These are phyloP conservation scores for Hydrophis major DNA, from an alignment of 2,797 vertebrate species.

Conservation along the genomic window DNA sequence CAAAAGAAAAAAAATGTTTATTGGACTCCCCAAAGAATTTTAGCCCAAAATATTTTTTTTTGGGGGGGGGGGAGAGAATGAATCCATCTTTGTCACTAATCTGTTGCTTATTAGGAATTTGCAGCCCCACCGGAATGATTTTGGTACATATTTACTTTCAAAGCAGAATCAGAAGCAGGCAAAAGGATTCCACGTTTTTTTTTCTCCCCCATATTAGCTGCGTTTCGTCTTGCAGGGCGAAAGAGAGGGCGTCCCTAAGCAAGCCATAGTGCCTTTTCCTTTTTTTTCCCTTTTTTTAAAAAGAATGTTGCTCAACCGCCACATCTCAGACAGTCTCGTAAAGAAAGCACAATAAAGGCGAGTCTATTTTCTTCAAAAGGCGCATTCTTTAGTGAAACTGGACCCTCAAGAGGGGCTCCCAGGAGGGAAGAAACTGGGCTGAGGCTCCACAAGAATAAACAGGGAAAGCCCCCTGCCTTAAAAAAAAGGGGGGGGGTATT, in stretches of 20 bases:
- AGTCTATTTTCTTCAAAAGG: conserved; percentile 2
- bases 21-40: too few relatives aligned
- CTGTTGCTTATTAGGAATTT: not conserved
- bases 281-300: not conserved
- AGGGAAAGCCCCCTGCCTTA: conserved; percentile 4
- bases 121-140: not conserved
- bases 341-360: conserved; percentile 20
- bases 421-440: not conserved
- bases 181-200: not conserved
- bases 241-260: not conserved
- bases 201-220: not conserved
- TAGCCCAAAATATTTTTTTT: too few relatives aligned
- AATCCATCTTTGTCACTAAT: not conserved
- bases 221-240: not conserved
- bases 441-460: conserved; percentile 12
- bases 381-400: conserved; percentile 37
- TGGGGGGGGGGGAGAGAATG: not conserved
- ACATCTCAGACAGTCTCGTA: not conserved
- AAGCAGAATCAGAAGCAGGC: not conserved
- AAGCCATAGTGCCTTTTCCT: not conserved
- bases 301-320: conserved; percentile 10
- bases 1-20: too few relatives aligned
- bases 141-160: not conserved
- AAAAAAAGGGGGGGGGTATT: not conserved
- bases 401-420: conserved; percentile 22